Evolutionary conservation across 2,113 vertebrate genomes (phyloP).

Genomic region (Hemichromis elongatus): DNA sequence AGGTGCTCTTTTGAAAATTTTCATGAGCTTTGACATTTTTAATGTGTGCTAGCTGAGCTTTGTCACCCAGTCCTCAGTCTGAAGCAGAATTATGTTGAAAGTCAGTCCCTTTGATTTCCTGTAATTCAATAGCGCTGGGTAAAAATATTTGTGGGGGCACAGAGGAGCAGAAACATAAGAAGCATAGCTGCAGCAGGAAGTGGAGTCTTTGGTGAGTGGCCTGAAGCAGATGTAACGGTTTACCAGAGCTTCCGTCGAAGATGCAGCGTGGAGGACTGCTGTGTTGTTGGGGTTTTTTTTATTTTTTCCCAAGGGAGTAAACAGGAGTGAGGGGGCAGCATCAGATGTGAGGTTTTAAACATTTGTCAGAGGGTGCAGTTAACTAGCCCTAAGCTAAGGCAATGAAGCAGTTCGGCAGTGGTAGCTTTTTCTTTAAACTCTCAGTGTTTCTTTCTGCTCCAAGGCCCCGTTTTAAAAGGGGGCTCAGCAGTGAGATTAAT

Average conservation of each 20-base stretch:
- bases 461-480: conserved; percentile 56
- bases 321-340: neutral
- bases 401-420: conserved; percentile 32
- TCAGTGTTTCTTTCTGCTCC: conserved; percentile 63
- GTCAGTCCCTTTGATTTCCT: conserved; percentile 90
- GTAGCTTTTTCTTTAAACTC: conserved; percentile 55
- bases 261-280: conserved; percentile 51
- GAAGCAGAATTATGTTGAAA: conserved; percentile 81
- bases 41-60: conserved; percentile 66
- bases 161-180: conserved; percentile 78
- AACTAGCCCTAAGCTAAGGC: neutral
- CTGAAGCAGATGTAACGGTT: conserved; percentile 67
- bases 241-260: conserved; percentile 59
- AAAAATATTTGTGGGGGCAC: conserved; percentile 90
- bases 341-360: conserved; percentile 32
- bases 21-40: conserved; percentile 59
- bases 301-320: neutral
- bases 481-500: conserved; percentile 67
- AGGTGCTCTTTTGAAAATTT: conserved; percentile 17
- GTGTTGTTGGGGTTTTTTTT: conserved; percentile 54
- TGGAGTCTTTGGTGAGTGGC: conserved; percentile 52
- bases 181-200: conserved; percentile 65
- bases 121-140: conserved; percentile 91
- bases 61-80: conserved; percentile 75
- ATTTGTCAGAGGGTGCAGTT: conserved; percentile 60